Percentiles rank a stretch among this genome's conserved stretches.
Evolutionary conservation across 1,140 invertebrate genomes (phyloP).

Genomic region (Euglossa dilemma): DNA sequence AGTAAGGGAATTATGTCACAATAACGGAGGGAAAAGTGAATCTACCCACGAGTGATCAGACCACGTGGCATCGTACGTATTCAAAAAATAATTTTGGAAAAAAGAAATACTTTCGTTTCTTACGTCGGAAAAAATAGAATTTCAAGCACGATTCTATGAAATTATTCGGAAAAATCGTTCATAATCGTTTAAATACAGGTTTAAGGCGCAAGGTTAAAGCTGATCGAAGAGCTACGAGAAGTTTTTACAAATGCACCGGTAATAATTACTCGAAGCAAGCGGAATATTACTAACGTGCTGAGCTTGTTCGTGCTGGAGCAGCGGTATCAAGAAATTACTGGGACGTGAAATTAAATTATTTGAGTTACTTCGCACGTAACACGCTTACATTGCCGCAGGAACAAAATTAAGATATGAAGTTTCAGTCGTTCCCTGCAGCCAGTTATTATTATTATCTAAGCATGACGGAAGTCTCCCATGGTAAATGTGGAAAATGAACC

Average conservation of each 20-base stretch:
- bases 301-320: slow-evolving; percentile 8
- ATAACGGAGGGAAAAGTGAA: too few species aligned
- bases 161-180: too few species aligned
- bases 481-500: not conserved
- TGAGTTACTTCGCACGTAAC: slow-evolving; percentile 37
- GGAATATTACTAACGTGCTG: not conserved
- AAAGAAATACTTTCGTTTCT: too few species aligned
- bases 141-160: too few species aligned
- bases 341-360: slow-evolving; percentile 50
- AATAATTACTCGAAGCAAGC: slow-evolving; percentile 14
- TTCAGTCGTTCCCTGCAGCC: not conserved
- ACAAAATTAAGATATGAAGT: slow-evolving; percentile 30
- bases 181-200: too few species aligned
- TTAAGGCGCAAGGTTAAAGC: too few species aligned
- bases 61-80: too few species aligned
- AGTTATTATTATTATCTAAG: slow-evolving; percentile 31
- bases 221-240: not conserved
- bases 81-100: too few species aligned
- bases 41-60: too few species aligned
- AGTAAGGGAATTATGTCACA: not conserved
- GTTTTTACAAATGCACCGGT: not conserved
- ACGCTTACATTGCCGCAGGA: slow-evolving; percentile 24
- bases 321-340: slow-evolving; percentile 39
- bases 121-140: too few species aligned
- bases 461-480: not conserved